These are phyloP conservation scores for Mirza zaza DNA, from an alignment of 2,113 vertebrate genomes.

Conservation along the genomic window DNA sequence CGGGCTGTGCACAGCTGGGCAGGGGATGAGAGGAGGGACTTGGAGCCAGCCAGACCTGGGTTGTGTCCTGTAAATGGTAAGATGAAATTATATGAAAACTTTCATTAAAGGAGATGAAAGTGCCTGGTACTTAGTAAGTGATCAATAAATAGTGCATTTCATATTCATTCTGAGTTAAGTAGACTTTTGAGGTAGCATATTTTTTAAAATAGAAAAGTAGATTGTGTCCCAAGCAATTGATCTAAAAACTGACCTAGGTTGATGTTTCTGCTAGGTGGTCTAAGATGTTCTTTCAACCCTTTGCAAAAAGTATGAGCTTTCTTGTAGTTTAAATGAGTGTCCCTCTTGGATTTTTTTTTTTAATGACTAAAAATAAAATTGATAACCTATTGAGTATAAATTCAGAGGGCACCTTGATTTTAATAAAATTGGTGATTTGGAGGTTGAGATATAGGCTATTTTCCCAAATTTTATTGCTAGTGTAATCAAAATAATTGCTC, in stretches of 20 bases:
- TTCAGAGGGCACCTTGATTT: conserved; percentile 10
- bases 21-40: background rate
- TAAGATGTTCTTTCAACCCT: background rate
- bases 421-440: background rate
- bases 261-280: background rate
- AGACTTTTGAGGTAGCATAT: background rate
- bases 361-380: background rate
- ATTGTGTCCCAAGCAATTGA: background rate
- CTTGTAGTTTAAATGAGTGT: background rate
- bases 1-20: background rate
- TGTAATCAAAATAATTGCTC: background rate
- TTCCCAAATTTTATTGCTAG: background rate
- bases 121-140: background rate
- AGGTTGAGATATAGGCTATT: background rate
- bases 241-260: background rate
- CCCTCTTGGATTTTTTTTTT: background rate
- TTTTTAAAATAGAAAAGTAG: background rate
- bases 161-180: background rate
- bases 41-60: background rate
- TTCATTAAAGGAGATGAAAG: background rate
- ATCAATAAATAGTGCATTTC: background rate
- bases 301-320: background rate
- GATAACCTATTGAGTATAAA: background rate
- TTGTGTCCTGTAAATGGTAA: background rate
- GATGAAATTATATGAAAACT: background rate